These are phyloP conservation scores for Silurus meridionalis DNA, from an alignment of 2,113 vertebrate genomes.

Conservation along the genomic window DNA sequence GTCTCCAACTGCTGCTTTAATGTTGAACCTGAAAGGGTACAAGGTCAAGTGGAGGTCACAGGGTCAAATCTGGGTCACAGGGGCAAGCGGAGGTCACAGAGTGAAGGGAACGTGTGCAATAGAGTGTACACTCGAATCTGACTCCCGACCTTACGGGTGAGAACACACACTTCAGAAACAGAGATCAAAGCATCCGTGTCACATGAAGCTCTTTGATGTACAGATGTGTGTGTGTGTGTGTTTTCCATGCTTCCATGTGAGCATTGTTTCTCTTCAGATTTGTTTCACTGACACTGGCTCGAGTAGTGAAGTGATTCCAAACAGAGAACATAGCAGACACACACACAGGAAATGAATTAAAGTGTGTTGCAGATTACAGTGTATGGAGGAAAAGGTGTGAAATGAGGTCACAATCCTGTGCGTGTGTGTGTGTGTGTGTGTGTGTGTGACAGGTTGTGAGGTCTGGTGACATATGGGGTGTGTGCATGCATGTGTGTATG, in stretches of 20 bases:
- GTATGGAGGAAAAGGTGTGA: neutral
- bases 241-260: too few species aligned
- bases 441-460: neutral
- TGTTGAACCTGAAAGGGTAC: neutral
- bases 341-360: neutral
- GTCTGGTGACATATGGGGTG: slow-evolving; percentile 8
- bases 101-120: neutral
- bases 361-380: neutral
- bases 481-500: slow-evolving; percentile 9
- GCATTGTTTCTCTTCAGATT: neutral
- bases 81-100: neutral
- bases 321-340: neutral
- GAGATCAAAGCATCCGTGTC: neutral
- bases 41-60: neutral
- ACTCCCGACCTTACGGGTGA: neutral
- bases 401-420: neutral
- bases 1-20: neutral
- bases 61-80: neutral
- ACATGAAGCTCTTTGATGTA: neutral
- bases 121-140: neutral
- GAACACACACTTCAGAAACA: neutral
- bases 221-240: neutral
- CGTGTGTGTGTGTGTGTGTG: neutral
- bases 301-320: neutral
- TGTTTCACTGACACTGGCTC: neutral